Evolutionary conservation across 37 sponge, comb jelly and placozoan species (phyloP).

Genomic region (Spongia lamella): DNA sequence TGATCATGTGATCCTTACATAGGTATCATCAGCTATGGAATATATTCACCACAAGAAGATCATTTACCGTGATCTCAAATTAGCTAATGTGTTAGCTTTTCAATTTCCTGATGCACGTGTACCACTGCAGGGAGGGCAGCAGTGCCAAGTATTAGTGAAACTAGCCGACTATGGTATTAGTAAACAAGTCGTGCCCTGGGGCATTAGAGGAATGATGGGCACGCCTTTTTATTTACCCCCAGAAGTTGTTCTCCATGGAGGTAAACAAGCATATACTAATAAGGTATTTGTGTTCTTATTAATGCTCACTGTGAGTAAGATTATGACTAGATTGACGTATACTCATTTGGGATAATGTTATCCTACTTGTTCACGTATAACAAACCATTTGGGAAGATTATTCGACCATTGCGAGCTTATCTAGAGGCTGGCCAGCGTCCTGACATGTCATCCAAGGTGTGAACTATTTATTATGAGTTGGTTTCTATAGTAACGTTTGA

Average conservation of each 20-base stretch:
- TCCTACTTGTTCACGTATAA: slow-evolving; percentile 58
- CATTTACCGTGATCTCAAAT: slow-evolving; percentile 83
- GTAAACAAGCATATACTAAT: slow-evolving; percentile 47
- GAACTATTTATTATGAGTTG: not conserved
- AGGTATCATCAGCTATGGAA: slow-evolving; percentile 77
- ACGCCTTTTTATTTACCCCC: slow-evolving; percentile 80
- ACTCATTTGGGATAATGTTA: slow-evolving; percentile 78
- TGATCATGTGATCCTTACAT: not conserved
- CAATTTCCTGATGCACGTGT: slow-evolving; percentile 47
- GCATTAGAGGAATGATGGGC: slow-evolving; percentile 63
- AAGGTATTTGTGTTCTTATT: slow-evolving; percentile 31
- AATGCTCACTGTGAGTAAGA: not conserved
- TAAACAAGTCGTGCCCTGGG: slow-evolving; percentile 58
- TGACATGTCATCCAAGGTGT: slow-evolving; percentile 47
- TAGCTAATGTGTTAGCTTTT: slow-evolving; percentile 80
- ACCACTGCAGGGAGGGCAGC: slow-evolving; percentile 50
- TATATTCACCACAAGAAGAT: slow-evolving; percentile 74
- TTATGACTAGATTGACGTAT: slow-evolving; percentile 56
- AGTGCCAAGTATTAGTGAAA: slow-evolving; percentile 47
- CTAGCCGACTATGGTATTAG: slow-evolving; percentile 89
- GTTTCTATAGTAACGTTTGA: not conserved
- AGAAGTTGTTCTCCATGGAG: slow-evolving; percentile 60
- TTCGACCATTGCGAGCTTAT: slow-evolving; percentile 28
- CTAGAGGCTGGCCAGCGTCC: slow-evolving; percentile 58
- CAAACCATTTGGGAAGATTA: slow-evolving; percentile 57